A percentile compares a stretch with the other conserved stretches of the same genome.
These are phyloP conservation scores for Dryomyza anilis DNA, from an alignment of 2,888 invertebrate species.

Conservation along the genomic window DNA sequence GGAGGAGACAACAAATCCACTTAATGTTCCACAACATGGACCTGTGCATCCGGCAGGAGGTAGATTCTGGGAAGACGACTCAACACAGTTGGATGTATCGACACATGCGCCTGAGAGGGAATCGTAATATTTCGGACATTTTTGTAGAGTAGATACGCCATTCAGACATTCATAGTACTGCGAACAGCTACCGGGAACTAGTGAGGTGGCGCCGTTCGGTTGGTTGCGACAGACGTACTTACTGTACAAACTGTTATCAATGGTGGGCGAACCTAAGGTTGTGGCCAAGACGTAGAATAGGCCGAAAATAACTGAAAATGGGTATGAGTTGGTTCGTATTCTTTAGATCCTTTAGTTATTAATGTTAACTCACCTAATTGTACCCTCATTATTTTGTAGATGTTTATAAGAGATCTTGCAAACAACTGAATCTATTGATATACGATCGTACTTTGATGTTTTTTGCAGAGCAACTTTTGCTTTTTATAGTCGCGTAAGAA, in stretches of 20 bases:
- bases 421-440: too few relatives aligned
- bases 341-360: too few relatives aligned
- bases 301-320: conserved; percentile 31
- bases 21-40: conserved; percentile 31
- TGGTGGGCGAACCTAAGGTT: conserved; percentile 31
- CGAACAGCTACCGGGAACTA: conserved; percentile 55
- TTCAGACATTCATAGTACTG: conserved; percentile 51
- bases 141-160: conserved; percentile 38
- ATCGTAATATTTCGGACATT: conserved; percentile 47
- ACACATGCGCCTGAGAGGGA: conserved; percentile 43
- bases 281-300: conserved; percentile 32
- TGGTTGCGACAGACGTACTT: conserved; percentile 48
- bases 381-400: too few relatives aligned
- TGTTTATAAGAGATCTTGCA: too few relatives aligned
- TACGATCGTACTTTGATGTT: too few relatives aligned
- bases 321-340: too few relatives aligned
- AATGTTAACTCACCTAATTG: too few relatives aligned
- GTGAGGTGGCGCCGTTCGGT: conserved; percentile 45
- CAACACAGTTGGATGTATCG: conserved; percentile 42
- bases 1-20: conserved; percentile 34
- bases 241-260: conserved; percentile 46
- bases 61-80: too few relatives aligned
- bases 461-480: too few relatives aligned
- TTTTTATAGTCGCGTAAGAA: too few relatives aligned
- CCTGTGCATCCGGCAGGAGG: conserved; percentile 27